Evolutionary conservation across 1,140 invertebrate species (phyloP), one percentile per base, ranked within the genome.

Genomic region (Drosophila insularis): DNA sequence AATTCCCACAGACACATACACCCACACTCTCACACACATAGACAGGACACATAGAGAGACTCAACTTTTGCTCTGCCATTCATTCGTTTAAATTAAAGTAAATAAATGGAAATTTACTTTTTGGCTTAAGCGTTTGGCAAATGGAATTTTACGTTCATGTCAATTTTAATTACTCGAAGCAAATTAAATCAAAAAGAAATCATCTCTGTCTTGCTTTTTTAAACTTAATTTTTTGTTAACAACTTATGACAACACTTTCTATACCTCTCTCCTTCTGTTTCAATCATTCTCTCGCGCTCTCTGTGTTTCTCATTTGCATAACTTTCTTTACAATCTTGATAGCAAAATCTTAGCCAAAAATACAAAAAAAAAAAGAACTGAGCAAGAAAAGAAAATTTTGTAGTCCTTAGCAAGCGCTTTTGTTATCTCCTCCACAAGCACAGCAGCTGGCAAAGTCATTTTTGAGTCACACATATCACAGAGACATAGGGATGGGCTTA

Each of bases 91-190:
- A 87, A 87, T 82, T 76, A 87, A 87, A 82, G 73, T 82, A 82
- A 86, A 86, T 87, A 86, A 77, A 87, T 81, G 79, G 64, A 81
- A 72, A 86, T 87, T 86, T 86, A 82, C 82, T 87, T 87, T 86
- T 81, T 82, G 82, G 82, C 82, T 86, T 87, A 81, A 71, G 81
- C 66, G 54, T 58, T 81, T 58, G 60, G 35, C 54, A 76, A 65
- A 86, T 65, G 55, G 55, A 64, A 68, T 67, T 78, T 61, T 56
- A 46, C n/a, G 4, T 54, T 56, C 50, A 35, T 72, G 71, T 65
- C 71, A 60, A 64, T 75, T 81, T 77, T 86, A 81, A 87, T 86
- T 81, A 85, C 62, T 74, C 23, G 54, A 63, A 66, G 78, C 65
- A 64, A 87, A 74, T 81, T 78, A 71, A 86, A 87, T 72, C 62